phyloP scores from a whole-genome alignment of 2,888 invertebrate species.

The Yponomeuta evonymella region DNA sequence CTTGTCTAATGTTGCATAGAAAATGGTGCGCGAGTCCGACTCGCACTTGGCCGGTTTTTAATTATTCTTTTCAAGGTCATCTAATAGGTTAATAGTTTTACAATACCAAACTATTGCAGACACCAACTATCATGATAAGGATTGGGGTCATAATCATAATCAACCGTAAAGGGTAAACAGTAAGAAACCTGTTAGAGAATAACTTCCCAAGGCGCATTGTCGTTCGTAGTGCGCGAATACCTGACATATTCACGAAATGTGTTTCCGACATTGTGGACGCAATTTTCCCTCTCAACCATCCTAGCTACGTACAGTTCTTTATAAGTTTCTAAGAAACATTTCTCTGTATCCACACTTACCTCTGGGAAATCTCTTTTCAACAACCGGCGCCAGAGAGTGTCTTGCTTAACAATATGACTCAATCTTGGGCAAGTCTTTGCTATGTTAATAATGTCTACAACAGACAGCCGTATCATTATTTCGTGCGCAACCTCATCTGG shows the following conservation, averaged over 20 bases:
- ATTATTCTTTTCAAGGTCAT: no score
- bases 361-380: constrained; percentile 37
- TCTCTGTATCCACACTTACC: constrained; percentile 24
- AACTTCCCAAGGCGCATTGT: constrained; percentile 31
- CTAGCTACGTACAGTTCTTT: not conserved
- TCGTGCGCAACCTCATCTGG: constrained; percentile 34
- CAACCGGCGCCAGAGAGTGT: constrained; percentile 37
- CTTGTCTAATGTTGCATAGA: no score
- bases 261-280: not conserved
- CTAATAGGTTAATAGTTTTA: no score
- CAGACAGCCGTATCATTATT: constrained; percentile 32
- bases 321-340: constrained; percentile 2
- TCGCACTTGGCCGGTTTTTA: no score
- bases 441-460: constrained; percentile 34
- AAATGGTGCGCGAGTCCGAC: no score
- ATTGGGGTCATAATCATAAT: no score
- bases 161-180: not conserved
- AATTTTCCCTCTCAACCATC: not conserved
- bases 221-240: constrained; percentile 18
- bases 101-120: no score
- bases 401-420: constrained; percentile 30
- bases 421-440: constrained; percentile 36
- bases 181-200: constrained; percentile 28
- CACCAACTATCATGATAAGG: no score
- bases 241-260: constrained; percentile 26